Evolutionary conservation across 2,888 invertebrate species (phyloP).

Genomic region (Ariolimax columbianus): DNA sequence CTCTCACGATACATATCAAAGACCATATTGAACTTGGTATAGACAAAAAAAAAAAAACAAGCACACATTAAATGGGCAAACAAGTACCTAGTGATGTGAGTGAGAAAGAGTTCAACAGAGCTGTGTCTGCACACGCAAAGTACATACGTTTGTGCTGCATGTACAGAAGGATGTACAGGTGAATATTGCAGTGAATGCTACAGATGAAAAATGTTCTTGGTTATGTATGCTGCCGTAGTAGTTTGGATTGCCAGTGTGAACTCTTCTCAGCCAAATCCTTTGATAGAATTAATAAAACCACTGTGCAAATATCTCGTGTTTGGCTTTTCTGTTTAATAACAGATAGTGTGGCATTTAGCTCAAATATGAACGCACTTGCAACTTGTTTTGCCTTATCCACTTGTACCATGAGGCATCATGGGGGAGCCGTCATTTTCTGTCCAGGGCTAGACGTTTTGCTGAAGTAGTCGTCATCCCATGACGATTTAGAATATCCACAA

Average conservation of each 20-base stretch:
- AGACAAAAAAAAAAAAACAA: too few species aligned
- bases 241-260: constrained; percentile 15
- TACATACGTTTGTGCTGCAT: background rate
- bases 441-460: too few species aligned
- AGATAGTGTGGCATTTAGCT: background rate
- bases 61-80: too few species aligned
- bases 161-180: background rate
- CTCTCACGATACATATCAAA: too few species aligned
- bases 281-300: constrained; percentile 41
- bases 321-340: background rate
- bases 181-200: background rate
- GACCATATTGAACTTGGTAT: too few species aligned
- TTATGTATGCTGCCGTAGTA: constrained; percentile 23
- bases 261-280: constrained; percentile 21
- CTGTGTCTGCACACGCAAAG: background rate
- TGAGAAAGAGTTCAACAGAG: background rate
- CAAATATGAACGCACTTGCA: too few species aligned
- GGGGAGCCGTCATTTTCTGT: too few species aligned
- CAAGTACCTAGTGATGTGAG: background rate
- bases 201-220: background rate
- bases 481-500: too few species aligned
- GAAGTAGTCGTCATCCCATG: too few species aligned
- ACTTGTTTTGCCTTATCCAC: too few species aligned
- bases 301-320: constrained; percentile 3
- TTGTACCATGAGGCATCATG: too few species aligned